Evolutionary conservation across 2,797 vertebrate species (phyloP), one percentile per base, ranked within the genome.

Genomic region (Melanotaenia nigrans): DNA sequence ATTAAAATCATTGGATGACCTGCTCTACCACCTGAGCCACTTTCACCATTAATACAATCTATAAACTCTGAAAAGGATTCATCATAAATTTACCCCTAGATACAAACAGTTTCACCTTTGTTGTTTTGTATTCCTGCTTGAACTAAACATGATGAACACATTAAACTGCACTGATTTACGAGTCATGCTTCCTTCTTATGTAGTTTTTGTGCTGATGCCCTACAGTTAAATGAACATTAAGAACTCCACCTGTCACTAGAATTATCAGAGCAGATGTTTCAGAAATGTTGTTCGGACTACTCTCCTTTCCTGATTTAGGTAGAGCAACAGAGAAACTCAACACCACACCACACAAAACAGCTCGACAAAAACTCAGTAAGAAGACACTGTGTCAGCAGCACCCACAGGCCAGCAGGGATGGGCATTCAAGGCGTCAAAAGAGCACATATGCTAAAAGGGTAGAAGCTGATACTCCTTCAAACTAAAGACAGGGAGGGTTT

Each of bases 311-410:
- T 28, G 68, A 86, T 63, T 18, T 1, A 9, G 9, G n/a, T 5
- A 75, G 68, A 86, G 86, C 82, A 91, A 88, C 85, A 83, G 59
- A 24, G 62, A 75, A 88, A 90, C 64, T 40, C 33, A n/a, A 92
- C 59, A 85, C 70, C 64, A 61, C 22, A 61, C 75, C 78, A 88
- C 73, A 86, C 72, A 80, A 79, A 86, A 68, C 18, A 24, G 5
- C 0, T 61, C 63, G 63, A 80, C 65, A 85, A 84, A 90, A 88
- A 88, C 81, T 82, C 20, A 40, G 88, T 87, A 89, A 90, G 81
- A 73, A 40, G 81, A 85, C 71, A 84, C 85, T 73, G 74, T 68
- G 68, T 72, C 49, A 7, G 33, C 2, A 57, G 66, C 68, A 73
- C 33, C 85, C 82, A 87, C 71, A 74, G 85, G 83, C 79, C 74